phyloP scores from a whole-genome alignment of 2,797 vertebrate species.

The Paramormyrops hopkinsi region DNA sequence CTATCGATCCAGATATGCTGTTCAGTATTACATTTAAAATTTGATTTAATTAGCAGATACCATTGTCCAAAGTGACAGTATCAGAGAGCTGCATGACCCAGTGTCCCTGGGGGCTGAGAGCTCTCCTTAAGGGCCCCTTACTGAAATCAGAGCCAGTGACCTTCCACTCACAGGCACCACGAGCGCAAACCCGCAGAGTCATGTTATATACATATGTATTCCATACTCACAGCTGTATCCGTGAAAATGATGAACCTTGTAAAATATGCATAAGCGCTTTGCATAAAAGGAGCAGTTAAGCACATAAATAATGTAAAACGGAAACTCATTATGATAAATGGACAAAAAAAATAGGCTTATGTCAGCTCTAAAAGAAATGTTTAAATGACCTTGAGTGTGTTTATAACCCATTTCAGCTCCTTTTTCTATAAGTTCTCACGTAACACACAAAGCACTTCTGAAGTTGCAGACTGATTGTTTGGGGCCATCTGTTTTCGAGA shows the following conservation, averaged over 20 bases:
- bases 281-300: background rate
- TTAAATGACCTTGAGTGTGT: background rate
- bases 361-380: background rate
- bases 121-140: background rate
- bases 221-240: background rate
- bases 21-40: background rate
- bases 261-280: background rate
- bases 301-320: constrained; percentile 9
- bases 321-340: background rate
- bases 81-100: background rate
- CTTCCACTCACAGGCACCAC: background rate
- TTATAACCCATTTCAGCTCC: background rate
- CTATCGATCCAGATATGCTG: background rate
- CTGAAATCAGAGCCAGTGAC: background rate
- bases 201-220: background rate
- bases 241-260: background rate
- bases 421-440: background rate
- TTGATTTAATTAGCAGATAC: background rate
- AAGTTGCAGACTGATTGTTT: background rate
- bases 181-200: background rate
- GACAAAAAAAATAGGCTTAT: background rate
- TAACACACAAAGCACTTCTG: background rate
- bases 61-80: background rate
- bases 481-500: background rate
- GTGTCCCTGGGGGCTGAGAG: background rate